A percentile compares a stretch with the other conserved stretches of the same genome.
Conservation (phyloP, 2,888 invertebrate genomes). For the Andrena praecox region DNA sequence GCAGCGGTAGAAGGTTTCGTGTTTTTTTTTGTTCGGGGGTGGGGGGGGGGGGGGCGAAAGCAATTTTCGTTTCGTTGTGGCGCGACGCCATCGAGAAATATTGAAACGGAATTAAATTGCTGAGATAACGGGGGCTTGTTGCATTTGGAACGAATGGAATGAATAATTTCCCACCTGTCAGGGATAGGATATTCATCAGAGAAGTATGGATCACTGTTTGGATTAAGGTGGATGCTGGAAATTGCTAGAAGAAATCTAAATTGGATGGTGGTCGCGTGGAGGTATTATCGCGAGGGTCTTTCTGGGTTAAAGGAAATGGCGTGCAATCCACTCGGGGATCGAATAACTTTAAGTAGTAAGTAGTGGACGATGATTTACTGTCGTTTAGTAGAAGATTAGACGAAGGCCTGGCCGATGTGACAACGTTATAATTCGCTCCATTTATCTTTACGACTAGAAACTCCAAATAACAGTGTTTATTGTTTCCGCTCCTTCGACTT, state of each 20-base stretch:
- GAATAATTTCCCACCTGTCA: too few relatives aligned
- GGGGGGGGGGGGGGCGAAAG: neutral
- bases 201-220: too few relatives aligned
- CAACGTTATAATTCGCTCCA: neutral
- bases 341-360: neutral
- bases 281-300: conserved; percentile 21
- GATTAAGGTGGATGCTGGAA: too few relatives aligned
- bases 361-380: conserved; percentile 8
- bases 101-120: neutral
- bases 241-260: neutral
- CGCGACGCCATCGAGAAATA: neutral
- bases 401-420: neutral
- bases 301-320: conserved; percentile 9
- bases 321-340: conserved; percentile 3
- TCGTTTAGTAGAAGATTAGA: conserved; percentile 7
- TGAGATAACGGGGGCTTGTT: neutral
- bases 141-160: too few relatives aligned
- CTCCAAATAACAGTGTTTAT: neutral
- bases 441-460: conserved; percentile 19
- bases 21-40: neutral
- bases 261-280: neutral
- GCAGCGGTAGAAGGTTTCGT: neutral
- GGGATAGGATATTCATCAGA: too few relatives aligned
- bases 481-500: conserved; percentile 6
- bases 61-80: neutral